phyloP scores from a whole-genome alignment of 2,113 vertebrate genomes.

The Gallinago media region DNA sequence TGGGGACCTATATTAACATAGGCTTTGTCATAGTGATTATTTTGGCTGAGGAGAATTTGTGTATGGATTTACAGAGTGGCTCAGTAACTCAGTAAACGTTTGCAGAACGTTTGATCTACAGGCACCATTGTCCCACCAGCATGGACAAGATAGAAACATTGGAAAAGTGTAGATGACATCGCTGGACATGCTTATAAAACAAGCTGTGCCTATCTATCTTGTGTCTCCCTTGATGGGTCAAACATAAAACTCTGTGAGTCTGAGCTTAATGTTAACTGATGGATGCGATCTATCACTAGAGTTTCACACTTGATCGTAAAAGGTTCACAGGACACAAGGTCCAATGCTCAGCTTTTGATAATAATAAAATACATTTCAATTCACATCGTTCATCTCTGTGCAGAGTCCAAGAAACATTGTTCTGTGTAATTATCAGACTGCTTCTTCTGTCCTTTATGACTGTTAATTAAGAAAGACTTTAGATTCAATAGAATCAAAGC shows the following conservation, averaged over 20 bases:
- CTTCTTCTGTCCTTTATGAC: not conserved
- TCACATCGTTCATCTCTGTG: not conserved
- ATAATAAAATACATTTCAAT: not conserved
- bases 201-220: not conserved
- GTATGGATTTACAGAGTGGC: not conserved
- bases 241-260: not conserved
- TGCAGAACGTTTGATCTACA: not conserved
- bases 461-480: not conserved
- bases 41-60: not conserved
- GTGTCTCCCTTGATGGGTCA: not conserved
- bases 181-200: not conserved
- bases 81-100: not conserved
- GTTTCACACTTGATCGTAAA: not conserved
- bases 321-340: not conserved
- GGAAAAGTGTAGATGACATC: not conserved
- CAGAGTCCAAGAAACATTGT: not conserved
- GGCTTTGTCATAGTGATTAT: not conserved
- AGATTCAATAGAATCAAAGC: not conserved
- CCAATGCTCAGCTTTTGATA: not conserved
- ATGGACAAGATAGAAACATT: not conserved
- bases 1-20: not conserved
- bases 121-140: accelerated
- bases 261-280: not conserved
- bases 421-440: not conserved
- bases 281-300: not conserved